Conservation (phyloP, 2,797 vertebrate genomes). For the Megalops cyprinoides region DNA sequence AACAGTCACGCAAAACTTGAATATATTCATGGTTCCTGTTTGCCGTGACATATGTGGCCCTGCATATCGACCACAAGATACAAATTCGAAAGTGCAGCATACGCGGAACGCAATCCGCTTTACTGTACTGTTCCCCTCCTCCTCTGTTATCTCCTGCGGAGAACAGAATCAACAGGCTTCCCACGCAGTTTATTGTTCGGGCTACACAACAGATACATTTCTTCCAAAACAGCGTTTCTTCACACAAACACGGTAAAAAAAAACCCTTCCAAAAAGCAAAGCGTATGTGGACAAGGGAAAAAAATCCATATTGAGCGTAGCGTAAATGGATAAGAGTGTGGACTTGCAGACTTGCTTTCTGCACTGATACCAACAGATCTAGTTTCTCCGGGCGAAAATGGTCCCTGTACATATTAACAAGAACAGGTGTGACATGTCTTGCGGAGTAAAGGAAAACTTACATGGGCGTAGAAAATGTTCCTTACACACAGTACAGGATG, state of each 20-base stretch:
- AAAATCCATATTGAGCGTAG: background rate
- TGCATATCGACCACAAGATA: background rate
- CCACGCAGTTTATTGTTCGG: conserved; percentile 35
- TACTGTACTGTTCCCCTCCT: conserved; percentile 61
- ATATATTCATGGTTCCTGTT: background rate
- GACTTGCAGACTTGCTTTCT: no score
- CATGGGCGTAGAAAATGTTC: background rate
- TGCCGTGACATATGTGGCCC: background rate
- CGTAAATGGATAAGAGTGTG: background rate
- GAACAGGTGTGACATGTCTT: background rate
- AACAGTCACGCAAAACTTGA: background rate
- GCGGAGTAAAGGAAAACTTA: conserved; percentile 9
- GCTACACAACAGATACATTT: conserved; percentile 2
- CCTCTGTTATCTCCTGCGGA: conserved; percentile 51
- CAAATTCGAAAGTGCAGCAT: background rate
- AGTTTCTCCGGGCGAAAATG: background rate
- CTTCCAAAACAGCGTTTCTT: background rate
- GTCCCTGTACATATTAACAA: background rate
- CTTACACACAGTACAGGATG: background rate
- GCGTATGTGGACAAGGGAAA: background rate
- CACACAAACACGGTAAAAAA: background rate
- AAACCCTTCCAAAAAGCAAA: background rate
- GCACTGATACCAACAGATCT: conserved; percentile 5
- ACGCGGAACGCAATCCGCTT: conserved; percentile 24
- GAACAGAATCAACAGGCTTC: conserved; percentile 67